Conservation (phyloP, 2,888 invertebrate species). For the Thysanoteuthis rhombus region DNA sequence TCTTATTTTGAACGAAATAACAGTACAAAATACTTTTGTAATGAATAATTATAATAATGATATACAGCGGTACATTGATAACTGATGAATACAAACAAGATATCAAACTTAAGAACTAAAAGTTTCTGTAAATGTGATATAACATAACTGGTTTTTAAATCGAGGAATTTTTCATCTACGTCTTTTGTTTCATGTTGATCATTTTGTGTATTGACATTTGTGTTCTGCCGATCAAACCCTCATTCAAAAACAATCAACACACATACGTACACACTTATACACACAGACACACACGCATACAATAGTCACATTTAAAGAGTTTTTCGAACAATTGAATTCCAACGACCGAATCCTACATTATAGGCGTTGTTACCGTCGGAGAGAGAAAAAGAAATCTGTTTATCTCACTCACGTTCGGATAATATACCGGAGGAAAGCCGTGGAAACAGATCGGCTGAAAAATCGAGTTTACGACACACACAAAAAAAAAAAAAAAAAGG, state of each 20-base stretch:
- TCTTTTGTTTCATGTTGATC: neutral
- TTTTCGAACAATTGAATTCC: neutral
- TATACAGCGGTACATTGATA: neutral
- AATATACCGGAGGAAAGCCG: no score
- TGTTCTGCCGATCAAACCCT: neutral
- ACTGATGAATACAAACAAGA: neutral
- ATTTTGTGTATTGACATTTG: neutral
- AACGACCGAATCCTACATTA: no score
- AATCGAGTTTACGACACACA: no score
- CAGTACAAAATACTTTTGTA: neutral
- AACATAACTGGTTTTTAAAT: neutral
- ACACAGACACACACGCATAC: neutral
- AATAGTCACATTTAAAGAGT: no score
- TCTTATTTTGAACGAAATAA: neutral
- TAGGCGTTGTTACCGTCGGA: no score
- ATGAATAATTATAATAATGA: neutral
- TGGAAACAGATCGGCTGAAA: no score
- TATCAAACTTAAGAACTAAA: neutral
- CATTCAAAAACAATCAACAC: neutral
- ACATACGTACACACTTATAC: neutral
- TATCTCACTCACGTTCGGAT: no score
- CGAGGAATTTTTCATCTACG: neutral
- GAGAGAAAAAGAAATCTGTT: no score
- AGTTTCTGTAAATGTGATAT: neutral
- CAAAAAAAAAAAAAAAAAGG: no score